These are phyloP conservation scores for Nettapus auritus DNA, from an alignment of 2,113 vertebrate genomes.

Conservation along the genomic window DNA sequence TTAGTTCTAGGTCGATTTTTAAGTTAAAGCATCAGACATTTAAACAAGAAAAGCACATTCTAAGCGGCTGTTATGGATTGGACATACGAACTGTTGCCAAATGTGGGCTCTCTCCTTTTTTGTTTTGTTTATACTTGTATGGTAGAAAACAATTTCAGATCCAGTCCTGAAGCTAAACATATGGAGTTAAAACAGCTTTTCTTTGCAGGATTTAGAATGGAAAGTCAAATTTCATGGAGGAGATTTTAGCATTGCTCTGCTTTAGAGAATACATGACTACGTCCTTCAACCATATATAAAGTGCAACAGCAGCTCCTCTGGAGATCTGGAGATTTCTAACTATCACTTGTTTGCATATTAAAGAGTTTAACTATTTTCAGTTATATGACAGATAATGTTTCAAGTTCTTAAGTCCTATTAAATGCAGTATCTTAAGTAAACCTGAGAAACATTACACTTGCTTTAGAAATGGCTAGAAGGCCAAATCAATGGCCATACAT, in stretches of 20 bases:
- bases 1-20: constrained; percentile 59
- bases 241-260: neutral
- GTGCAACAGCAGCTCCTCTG: neutral
- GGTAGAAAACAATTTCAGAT: neutral
- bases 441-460: neutral
- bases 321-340: neutral
- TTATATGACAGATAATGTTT: neutral
- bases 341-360: neutral
- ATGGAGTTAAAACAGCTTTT: neutral
- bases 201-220: neutral
- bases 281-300: neutral
- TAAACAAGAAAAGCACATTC: constrained; percentile 18
- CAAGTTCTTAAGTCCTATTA: neutral
- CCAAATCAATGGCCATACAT: neutral
- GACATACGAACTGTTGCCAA: neutral
- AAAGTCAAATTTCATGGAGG: neutral
- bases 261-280: neutral
- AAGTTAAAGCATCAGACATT: constrained; percentile 48
- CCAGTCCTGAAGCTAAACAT: neutral
- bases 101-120: neutral
- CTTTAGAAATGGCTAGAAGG: neutral
- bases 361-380: neutral
- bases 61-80: constrained; percentile 6
- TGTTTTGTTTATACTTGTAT: neutral
- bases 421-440: neutral